A percentile compares a stretch with the other conserved stretches of the same genome.
Conservation (phyloP, 2,888 invertebrate species). For the Andrena dorsata region DNA sequence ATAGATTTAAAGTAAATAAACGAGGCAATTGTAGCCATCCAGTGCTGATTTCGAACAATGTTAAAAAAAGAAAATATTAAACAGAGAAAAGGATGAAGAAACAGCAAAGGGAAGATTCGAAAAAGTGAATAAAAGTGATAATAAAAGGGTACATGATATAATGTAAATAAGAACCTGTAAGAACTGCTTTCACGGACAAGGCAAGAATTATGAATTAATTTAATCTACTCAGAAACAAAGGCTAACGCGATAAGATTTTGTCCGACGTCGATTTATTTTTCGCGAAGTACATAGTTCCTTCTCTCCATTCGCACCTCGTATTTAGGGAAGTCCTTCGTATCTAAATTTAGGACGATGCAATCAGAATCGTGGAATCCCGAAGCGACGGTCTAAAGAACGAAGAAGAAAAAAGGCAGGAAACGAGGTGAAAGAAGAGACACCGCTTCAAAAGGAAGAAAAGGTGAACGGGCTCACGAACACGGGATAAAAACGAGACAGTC, state of each 20-base stretch:
- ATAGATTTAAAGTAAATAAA: slow-evolving; percentile 37
- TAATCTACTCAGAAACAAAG: no score
- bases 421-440: not conserved
- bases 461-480: not conserved
- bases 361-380: not conserved
- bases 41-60: slow-evolving; percentile 5
- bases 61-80: not conserved
- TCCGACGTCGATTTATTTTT: no score
- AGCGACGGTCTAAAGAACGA: not conserved
- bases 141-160: no score
- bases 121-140: not conserved
- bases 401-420: not conserved
- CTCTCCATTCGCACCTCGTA: not conserved
- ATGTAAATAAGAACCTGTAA: not conserved
- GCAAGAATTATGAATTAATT: no score
- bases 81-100: not conserved
- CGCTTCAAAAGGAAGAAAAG: not conserved
- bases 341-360: not conserved
- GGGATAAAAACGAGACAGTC: not conserved
- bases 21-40: not conserved
- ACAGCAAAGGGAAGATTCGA: not conserved
- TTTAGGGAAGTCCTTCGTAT: not conserved
- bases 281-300: no score
- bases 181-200: not conserved
- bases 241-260: no score